Percentiles rank a stretch among this genome's conserved stretches.
These are phyloP conservation scores for Callyntrura guangdongensis DNA, from an alignment of 2,888 invertebrate genomes.

Conservation along the genomic window DNA sequence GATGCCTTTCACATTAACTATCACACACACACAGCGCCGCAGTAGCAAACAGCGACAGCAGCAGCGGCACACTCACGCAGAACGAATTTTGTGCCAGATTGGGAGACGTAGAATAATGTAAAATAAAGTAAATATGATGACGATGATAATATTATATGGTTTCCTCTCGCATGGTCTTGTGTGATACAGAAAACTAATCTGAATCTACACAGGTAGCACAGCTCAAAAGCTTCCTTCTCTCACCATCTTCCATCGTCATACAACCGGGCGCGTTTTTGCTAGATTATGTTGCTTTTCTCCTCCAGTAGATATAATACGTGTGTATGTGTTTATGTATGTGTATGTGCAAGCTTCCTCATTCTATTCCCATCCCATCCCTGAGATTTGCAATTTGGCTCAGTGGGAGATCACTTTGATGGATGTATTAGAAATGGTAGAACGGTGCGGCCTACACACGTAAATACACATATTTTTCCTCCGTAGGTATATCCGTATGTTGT, in stretches of 20 bases:
- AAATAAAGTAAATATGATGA: constrained; percentile 46
- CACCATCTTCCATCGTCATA: background rate
- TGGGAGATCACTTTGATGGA: constrained; percentile 79
- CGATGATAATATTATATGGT: constrained; percentile 63
- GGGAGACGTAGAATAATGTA: constrained; percentile 8
- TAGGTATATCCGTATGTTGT: too few relatives aligned
- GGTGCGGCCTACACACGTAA: constrained; percentile 25
- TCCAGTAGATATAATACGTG: too few relatives aligned
- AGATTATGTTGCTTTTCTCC: constrained; percentile 36
- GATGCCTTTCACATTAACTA: constrained; percentile 73
- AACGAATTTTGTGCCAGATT: constrained; percentile 24
- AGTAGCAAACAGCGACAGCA: background rate
- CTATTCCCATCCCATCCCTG: constrained; percentile 62
- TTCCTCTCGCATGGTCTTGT: constrained; percentile 56
- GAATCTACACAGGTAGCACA: constrained; percentile 80
- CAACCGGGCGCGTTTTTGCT: background rate
- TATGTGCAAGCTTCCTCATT: constrained; percentile 46
- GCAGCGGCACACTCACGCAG: background rate
- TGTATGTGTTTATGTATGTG: too few relatives aligned
- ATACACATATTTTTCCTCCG: too few relatives aligned
- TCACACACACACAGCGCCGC: constrained; percentile 25
- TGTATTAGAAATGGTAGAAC: constrained; percentile 71
- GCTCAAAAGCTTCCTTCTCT: constrained; percentile 23
- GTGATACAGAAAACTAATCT: constrained; percentile 79
- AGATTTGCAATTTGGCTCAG: constrained; percentile 78